Percentiles rank a stretch among this genome's conserved stretches.
Conservation (phyloP, 1,140 invertebrate species). For the Bombus fervidus region DNA sequence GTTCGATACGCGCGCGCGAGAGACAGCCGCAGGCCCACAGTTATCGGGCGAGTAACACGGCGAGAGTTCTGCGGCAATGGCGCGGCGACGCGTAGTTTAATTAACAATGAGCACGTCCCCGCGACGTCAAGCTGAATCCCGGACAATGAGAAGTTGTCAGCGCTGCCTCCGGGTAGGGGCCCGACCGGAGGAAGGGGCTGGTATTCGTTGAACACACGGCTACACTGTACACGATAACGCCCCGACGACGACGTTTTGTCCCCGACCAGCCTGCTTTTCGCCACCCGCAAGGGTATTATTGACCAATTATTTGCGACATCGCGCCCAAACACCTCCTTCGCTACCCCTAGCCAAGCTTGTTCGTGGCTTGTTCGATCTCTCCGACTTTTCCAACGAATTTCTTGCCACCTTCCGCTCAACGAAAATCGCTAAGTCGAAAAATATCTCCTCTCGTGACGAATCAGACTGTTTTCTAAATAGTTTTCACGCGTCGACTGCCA, state of each 20-base stretch:
- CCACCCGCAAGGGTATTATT: constrained; percentile 44
- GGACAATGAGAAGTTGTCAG: constrained; percentile 80
- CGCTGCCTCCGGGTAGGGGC: constrained; percentile 41
- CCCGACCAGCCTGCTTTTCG: constrained; percentile 56
- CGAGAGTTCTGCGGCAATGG: constrained; percentile 72
- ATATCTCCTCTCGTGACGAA: no score
- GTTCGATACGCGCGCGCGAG: constrained; percentile 13
- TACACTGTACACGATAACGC: constrained; percentile 61
- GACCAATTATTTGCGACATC: constrained; percentile 54
- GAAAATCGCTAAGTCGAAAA: background rate
- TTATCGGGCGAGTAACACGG: constrained; percentile 68
- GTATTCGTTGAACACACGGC: constrained; percentile 64
- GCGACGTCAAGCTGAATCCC: constrained; percentile 74
- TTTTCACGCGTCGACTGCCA: no score
- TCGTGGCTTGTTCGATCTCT: background rate
- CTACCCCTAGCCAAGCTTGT: background rate
- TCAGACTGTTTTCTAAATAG: no score
- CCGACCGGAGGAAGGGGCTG: constrained; percentile 39
- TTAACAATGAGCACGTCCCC: constrained; percentile 80
- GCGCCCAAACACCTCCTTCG: background rate
- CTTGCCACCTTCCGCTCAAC: no score
- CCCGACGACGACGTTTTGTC: constrained; percentile 64
- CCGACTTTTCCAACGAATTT: background rate
- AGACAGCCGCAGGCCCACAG: constrained; percentile 13
- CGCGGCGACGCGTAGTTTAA: constrained; percentile 79